Evolutionary conservation across 2,113 vertebrate species (phyloP), one percentile per base, ranked within the genome.

Genomic region (Atractosteus spatula): DNA sequence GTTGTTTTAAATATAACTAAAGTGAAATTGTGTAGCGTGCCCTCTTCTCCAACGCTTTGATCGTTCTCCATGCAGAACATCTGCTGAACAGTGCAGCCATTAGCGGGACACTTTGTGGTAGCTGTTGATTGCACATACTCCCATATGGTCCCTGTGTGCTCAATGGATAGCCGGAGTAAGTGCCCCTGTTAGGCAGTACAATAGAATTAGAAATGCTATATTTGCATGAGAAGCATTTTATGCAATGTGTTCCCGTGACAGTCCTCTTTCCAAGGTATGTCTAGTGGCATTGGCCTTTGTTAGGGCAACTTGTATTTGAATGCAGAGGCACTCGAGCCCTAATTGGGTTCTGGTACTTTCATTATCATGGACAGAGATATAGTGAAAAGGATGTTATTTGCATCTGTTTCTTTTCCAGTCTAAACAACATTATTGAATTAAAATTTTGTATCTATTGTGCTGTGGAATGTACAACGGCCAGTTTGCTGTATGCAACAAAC

Each of bases 221-320:
- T 92, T 86, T 85, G 78, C 89, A 90, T 89, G 78, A 88, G 82
- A 92, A 91, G 86, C 86, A 78, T 17, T 79, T 71, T 70, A 74
- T 84, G 81, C 83, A 85, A 91, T 88, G 85, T 86, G 81, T 11
- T 59, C 5, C 12, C 14, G 12, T 10, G 11, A 59, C n/a, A 4
- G 4, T 3, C 7, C 8, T n/a, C 29, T 65, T 64, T 55, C 47
- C 12, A 42, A n/a, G 16, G 6, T 3, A 17, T 44, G 54, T 16
- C 41, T 16, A 16, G 41, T 42, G 7, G 16, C 8, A 66, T 12
- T 41, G 7, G 29, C n/a, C 54, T 14, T 73, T 51, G 71, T 68
- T 68, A 64, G 47, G 65, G 5, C 6, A 59, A 73, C 43, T 4
- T 68, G 17, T 42, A 44, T 41, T 68, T 17, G 65, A 45, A 59